Conservation (phyloP, 92 coral and sea anemone genomes). For the Bergia puertoricense region DNA sequence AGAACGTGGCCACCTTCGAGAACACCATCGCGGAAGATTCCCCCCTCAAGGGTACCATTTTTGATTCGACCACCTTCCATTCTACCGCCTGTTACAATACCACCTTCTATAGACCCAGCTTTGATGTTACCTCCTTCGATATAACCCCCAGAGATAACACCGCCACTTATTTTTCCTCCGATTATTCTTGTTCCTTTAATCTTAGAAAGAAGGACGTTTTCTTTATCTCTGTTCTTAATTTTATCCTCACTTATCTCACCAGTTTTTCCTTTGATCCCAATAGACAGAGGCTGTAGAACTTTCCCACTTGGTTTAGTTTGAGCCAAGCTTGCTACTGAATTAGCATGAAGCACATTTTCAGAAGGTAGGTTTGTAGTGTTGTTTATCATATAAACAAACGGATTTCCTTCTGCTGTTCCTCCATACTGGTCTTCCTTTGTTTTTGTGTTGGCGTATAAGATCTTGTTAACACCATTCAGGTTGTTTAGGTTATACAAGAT, state of each 20-base stretch:
- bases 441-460: neutral
- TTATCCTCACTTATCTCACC: neutral
- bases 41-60: constrained; percentile 95
- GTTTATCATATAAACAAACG: neutral
- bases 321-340: neutral
- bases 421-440: neutral
- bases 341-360: neutral
- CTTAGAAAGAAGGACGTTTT: neutral
- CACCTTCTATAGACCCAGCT: constrained; percentile 90
- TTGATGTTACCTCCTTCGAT: constrained; percentile 88
- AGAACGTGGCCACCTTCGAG: constrained; percentile 86
- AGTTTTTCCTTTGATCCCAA: neutral
- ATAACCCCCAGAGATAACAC: constrained; percentile 88
- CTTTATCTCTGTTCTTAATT: neutral
- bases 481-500: neutral
- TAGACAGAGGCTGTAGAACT: constrained; percentile 16
- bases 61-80: constrained; percentile 87
- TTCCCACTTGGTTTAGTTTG: constrained; percentile 10
- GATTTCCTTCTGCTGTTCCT: neutral
- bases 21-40: constrained; percentile 74
- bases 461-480: constrained; percentile 3
- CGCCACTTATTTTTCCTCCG: constrained; percentile 95
- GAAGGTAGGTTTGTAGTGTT: neutral
- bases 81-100: constrained; percentile 82
- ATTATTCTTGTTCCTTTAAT: constrained; percentile 70